phyloP scores from a whole-genome alignment of 2,888 invertebrate genomes.

The Shargacucullia verbasci region DNA sequence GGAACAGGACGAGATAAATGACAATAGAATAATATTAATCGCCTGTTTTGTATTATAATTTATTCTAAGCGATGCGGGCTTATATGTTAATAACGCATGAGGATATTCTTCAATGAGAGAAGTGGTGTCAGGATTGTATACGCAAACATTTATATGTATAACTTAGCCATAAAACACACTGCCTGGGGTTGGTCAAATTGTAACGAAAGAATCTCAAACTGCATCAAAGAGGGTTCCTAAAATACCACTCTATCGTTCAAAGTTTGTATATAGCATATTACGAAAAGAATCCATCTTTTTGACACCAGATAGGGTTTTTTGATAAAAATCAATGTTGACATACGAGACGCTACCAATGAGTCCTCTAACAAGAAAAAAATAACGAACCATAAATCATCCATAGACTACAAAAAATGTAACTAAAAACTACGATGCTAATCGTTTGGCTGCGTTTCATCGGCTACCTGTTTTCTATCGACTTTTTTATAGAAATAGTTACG shows the following conservation, averaged over 20 bases:
- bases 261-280: constrained; percentile 22
- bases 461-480: constrained; percentile 72
- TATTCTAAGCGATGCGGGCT: constrained; percentile 37
- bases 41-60: constrained; percentile 43
- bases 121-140: background rate
- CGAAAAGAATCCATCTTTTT: constrained; percentile 46
- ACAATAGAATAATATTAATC: constrained; percentile 42
- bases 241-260: constrained; percentile 32
- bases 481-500: constrained; percentile 34
- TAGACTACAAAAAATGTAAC: constrained; percentile 64
- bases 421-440: constrained; percentile 72
- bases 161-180: no score
- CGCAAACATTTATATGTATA: background rate
- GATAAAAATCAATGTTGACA: constrained; percentile 70
- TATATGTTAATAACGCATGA: constrained; percentile 29
- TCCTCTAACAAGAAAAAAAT: constrained; percentile 58
- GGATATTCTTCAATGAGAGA: constrained; percentile 34
- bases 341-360: constrained; percentile 64
- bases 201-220: background rate
- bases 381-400: constrained; percentile 68
- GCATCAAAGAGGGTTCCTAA: constrained; percentile 2
- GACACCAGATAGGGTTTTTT: constrained; percentile 48
- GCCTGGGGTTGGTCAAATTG: background rate
- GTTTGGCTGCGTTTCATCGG: constrained; percentile 70
- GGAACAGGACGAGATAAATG: constrained; percentile 39